Evolutionary conservation across 2,888 invertebrate genomes (phyloP), one percentile per base, ranked within the genome.

Genomic region (Xestia ashworthii): DNA sequence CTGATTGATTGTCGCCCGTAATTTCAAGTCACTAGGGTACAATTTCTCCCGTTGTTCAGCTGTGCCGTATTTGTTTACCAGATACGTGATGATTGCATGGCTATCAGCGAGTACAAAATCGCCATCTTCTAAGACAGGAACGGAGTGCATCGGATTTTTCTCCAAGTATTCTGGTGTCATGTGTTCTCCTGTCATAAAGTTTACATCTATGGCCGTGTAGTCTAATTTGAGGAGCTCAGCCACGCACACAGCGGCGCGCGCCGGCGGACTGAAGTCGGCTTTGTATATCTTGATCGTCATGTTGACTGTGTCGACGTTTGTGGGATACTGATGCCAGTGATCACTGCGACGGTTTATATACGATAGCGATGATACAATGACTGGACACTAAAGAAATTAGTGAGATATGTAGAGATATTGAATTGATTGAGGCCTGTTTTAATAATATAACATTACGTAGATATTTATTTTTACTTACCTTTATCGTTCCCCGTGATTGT

Each of bases 1-100:
- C 5, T 77, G 79, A 60, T 44, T 44, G 22, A 77, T 78, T 44
- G 79, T 77, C 19, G 79, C 79, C 25, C 77, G 69, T 70, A 78
- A 22, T 69, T 69, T 32, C 60, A 77, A 70, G 60, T 77, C 77
- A 44, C 79, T 77, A 38, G 79, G 60, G 38, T 70, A 77, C n/a
- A 60, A 22, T 53, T 55, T 71, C 71, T 78, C 71, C 55, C 22
- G 80, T 46, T 64, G 60, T 53, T 69, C 70, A 22, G n/a, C 8
- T 0, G 60, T 53, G 19, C 50, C 79, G n/a, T 77, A 78, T 78
- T 77, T 77, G 44, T 32, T 44, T 46, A 68, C 1, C n/a, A 77
- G 50, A 38, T 77, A 77, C 2, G 50, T 19, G 11, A 70, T 62
- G 8, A 78, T 77, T 14, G 50, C 79, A 12, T 77, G 79, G 16